Evolutionary conservation across 2,797 vertebrate species (phyloP).

Genomic region (Lepidocolaptes lacrymiger): DNA sequence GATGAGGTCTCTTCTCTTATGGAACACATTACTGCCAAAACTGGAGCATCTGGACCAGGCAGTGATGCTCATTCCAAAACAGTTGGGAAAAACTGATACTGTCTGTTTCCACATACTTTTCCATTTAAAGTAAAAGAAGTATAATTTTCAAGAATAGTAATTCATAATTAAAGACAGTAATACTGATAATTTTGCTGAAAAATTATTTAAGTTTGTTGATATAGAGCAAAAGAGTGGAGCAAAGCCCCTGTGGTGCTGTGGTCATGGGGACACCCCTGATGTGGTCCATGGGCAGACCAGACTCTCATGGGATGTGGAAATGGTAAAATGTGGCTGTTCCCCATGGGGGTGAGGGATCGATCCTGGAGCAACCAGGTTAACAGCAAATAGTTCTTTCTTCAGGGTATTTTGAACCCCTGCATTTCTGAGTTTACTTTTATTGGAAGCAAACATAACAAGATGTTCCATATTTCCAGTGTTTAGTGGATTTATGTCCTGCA

Average conservation of each 20-base stretch:
- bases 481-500: not conserved
- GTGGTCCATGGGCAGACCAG: not conserved
- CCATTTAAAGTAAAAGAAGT: not conserved
- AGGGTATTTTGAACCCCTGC: not conserved
- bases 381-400: not conserved
- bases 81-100: not conserved
- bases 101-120: not conserved
- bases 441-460: not conserved
- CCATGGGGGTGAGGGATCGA: rapidly evolving
- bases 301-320: not conserved
- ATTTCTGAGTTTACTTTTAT: not conserved
- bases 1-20: not conserved
- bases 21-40: not conserved
- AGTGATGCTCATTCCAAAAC: not conserved
- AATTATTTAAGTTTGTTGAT: not conserved
- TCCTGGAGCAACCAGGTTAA: not conserved
- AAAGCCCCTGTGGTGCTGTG: not conserved
- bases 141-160: not conserved
- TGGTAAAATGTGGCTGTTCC: not conserved
- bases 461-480: not conserved
- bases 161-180: not conserved
- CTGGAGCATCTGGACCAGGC: not conserved
- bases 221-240: not conserved
- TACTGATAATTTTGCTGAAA: not conserved
- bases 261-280: not conserved